Evolutionary conservation across 1,140 invertebrate species (phyloP).

Genomic region (Onthophagus taurus): DNA sequence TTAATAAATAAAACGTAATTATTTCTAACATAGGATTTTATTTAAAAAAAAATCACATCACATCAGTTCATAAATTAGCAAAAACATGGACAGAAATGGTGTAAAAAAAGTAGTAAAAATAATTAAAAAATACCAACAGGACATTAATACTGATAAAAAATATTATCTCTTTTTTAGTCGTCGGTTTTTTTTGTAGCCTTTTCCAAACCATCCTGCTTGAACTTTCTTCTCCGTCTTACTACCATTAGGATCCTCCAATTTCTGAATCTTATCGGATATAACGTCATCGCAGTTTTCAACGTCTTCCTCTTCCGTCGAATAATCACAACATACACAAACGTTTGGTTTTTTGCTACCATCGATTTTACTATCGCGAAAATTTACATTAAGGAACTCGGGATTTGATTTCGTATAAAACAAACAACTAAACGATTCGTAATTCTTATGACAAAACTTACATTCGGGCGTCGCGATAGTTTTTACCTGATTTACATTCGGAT

Average conservation of each 20-base stretch:
- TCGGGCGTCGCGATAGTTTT: constrained; percentile 6
- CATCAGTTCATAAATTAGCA: constrained; percentile 9
- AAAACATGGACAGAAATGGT: constrained; percentile 3
- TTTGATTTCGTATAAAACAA: constrained; percentile 44
- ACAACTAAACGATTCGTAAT: constrained; percentile 43
- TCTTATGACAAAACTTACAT: constrained; percentile 45
- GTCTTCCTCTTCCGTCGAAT: constrained; percentile 38
- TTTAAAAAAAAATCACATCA: constrained; percentile 11
- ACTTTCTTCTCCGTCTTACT: constrained; percentile 35
- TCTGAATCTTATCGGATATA: constrained; percentile 15
- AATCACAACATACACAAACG: constrained; percentile 49
- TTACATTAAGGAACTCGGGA: constrained; percentile 36
- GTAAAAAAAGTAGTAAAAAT: constrained; percentile 6
- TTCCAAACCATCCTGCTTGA: constrained; percentile 51
- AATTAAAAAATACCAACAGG: constrained; percentile 8
- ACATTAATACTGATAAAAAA: constrained; percentile 11
- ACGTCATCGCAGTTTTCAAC: constrained; percentile 32
- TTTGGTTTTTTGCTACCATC: constrained; percentile 33
- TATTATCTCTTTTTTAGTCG: constrained; percentile 27
- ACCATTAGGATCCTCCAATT: constrained; percentile 18
- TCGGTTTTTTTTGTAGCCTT: constrained; percentile 45
- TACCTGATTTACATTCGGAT: constrained; percentile 28
- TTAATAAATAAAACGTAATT: not conserved
- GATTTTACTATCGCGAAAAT: constrained; percentile 39
- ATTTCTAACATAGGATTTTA: constrained; percentile 6